These are phyloP conservation scores for Drosophila eohydei DNA, from an alignment of 2,888 invertebrate species.

Conservation along the genomic window DNA sequence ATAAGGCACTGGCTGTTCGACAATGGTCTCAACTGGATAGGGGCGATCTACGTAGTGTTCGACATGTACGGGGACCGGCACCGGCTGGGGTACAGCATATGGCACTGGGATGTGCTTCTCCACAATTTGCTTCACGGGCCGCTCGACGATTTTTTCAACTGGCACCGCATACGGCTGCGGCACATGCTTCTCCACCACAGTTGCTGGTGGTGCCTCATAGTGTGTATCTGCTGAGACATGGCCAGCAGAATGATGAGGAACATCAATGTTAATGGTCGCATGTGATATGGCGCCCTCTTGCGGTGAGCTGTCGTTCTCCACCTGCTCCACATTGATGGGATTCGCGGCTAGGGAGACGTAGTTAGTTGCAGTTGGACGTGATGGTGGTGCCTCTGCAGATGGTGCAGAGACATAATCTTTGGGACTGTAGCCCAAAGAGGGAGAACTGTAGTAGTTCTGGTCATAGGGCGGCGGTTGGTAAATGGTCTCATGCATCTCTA, in stretches of 20 bases:
- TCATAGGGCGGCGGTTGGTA: slow-evolving; percentile 68
- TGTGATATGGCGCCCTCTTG: slow-evolving; percentile 56
- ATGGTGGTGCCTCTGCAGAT: slow-evolving; percentile 6
- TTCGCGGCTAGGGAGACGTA: slow-evolving; percentile 71
- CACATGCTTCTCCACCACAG: slow-evolving; percentile 85
- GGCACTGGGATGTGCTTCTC: slow-evolving; percentile 86
- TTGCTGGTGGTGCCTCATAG: not conserved
- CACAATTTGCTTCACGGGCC: slow-evolving; percentile 86
- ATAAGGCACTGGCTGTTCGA: slow-evolving; percentile 86
- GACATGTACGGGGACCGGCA: slow-evolving; percentile 85
- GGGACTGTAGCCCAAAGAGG: slow-evolving; percentile 29
- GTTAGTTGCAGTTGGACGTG: slow-evolving; percentile 26
- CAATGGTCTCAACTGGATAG: slow-evolving; percentile 82
- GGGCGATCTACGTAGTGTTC: slow-evolving; percentile 87
- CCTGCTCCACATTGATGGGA: slow-evolving; percentile 75
- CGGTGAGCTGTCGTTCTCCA: slow-evolving; percentile 61
- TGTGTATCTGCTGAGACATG: not conserved
- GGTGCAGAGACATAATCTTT: slow-evolving; percentile 32
- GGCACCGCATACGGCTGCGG: slow-evolving; percentile 83
- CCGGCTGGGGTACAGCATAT: slow-evolving; percentile 86
- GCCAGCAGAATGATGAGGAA: slow-evolving; percentile 13
- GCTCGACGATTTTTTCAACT: slow-evolving; percentile 84
- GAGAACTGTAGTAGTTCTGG: slow-evolving; percentile 30
- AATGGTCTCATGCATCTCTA: slow-evolving; percentile 83
- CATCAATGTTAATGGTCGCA: slow-evolving; percentile 37